These are phyloP conservation scores for Rhombomys opimus DNA, from an alignment of 2,113 vertebrate genomes.

Conservation along the genomic window DNA sequence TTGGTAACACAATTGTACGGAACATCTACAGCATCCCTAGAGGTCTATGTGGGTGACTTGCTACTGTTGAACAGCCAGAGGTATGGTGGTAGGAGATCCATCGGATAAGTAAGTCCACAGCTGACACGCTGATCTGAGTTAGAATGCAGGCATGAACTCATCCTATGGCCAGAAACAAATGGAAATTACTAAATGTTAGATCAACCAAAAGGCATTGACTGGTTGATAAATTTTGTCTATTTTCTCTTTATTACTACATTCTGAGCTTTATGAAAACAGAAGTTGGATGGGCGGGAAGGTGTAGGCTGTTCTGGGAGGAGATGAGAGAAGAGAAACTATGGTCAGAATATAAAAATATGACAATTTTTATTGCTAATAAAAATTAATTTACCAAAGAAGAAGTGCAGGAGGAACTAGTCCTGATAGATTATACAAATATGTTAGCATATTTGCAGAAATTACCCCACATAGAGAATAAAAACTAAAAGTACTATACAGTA, in stretches of 20 bases:
- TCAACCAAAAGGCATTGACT: background rate
- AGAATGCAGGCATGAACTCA: background rate
- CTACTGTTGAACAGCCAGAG: background rate
- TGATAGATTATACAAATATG: background rate
- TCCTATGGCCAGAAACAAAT: background rate
- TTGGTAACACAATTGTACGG: background rate
- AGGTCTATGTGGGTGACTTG: background rate
- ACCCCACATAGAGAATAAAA: background rate
- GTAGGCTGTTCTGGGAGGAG: background rate
- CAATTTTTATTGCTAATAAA: background rate
- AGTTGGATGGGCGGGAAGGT: background rate
- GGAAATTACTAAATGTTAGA: background rate
- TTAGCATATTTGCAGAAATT: background rate
- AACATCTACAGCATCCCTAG: background rate
- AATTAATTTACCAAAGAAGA: background rate
- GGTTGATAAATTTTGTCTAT: background rate
- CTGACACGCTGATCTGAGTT: background rate
- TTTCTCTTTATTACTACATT: background rate
- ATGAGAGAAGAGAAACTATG: background rate
- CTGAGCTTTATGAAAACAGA: background rate
- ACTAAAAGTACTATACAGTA: background rate
- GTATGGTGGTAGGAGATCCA: background rate
- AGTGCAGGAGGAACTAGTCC: background rate
- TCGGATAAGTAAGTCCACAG: background rate
- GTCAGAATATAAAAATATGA: background rate